Evolutionary conservation across 53 echinoderm and acorn worm species (phyloP), one percentile per base, ranked within the genome.

Genomic region (Holothuria leucospilota): DNA sequence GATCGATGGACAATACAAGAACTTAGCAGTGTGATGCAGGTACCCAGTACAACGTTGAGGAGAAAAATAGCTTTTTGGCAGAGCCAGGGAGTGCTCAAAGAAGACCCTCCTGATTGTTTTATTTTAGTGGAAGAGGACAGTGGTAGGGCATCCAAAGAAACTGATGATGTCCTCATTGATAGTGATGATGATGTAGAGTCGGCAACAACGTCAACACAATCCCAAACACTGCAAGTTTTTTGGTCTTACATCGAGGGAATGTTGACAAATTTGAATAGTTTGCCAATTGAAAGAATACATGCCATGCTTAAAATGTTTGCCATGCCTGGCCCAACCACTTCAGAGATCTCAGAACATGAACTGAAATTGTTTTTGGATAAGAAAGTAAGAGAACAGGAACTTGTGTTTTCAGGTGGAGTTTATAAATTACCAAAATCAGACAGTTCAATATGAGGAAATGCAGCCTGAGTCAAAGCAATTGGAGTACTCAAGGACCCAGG

Each of bases 21-120:
- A 72, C 73, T 98, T 16, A 98, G 99, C 59, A 89, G 71, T 27
- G 90, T 90, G 52, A 98, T 98, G 95, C 99, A 95, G 72, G 99
- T 95, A 5, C 92, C 98, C 12, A 86, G 95, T 51, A 92, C 95
- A 24, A 95, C 99, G 24, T 85, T 95, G 28, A 85, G 95, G 14
- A 91, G 95, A 13, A 98, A 95, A 89, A 98, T 98, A 39, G 95
- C 95, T 14, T 98, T 93, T 85, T 98, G 99, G 99, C 99, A 98
- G 90, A 98, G 99, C 59, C 99, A 98, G 78, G 99, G 99, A 7
- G 89, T 98, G 13, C 74, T 98, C 66, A 89, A 90, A 49, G 99
- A 95, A 87, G 93, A 95, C 42, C 70, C 93, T 25, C 84, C 86
- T 9, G 99, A 98, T 87, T 93, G 88, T 14, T 98, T 98, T 77